Percentiles rank a stretch among this genome's conserved stretches.
Conservation (phyloP, 2,797 vertebrate genomes). For the Pangasius krempfi region DNA sequence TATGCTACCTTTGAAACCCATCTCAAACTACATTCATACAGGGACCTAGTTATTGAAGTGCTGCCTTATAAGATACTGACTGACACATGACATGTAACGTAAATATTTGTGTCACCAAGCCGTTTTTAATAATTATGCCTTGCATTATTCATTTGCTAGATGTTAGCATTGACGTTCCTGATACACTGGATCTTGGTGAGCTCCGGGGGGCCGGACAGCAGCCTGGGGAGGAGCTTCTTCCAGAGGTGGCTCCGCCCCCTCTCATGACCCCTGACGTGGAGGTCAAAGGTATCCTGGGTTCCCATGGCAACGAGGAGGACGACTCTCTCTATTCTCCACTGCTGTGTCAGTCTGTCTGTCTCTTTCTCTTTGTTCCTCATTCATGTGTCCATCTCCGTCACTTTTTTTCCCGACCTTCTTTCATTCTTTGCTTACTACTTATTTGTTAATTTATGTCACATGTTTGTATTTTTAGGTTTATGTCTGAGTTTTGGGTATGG, state of each 20-base stretch:
- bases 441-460: conserved; percentile 54
- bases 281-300: conserved; percentile 99
- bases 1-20: not conserved
- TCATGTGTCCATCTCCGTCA: not conserved
- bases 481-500: not conserved
- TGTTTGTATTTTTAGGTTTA: conserved; percentile 28
- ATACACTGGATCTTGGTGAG: conserved; percentile 90
- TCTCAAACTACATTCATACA: not conserved
- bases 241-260: conserved; percentile 95
- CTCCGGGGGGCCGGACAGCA: conserved; percentile 89
- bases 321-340: conserved; percentile 99
- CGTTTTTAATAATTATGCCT: not conserved
- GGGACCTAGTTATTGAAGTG: not conserved
- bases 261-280: conserved; percentile 97
- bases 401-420: not conserved
- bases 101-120: not conserved
- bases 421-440: conserved; percentile 28
- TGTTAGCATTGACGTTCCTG: conserved; percentile 96
- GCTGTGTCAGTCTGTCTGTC: conserved; percentile 98
- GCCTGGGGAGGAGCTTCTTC: conserved; percentile 95
- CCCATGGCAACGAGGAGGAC: conserved; percentile 99
- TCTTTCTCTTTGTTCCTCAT: conserved; percentile 62
- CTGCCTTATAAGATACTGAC: not conserved
- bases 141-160: conserved; percentile 70
- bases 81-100: not conserved